These are phyloP conservation scores for Oxystoma pomonae DNA, from an alignment of 2,888 invertebrate genomes.

Conservation along the genomic window DNA sequence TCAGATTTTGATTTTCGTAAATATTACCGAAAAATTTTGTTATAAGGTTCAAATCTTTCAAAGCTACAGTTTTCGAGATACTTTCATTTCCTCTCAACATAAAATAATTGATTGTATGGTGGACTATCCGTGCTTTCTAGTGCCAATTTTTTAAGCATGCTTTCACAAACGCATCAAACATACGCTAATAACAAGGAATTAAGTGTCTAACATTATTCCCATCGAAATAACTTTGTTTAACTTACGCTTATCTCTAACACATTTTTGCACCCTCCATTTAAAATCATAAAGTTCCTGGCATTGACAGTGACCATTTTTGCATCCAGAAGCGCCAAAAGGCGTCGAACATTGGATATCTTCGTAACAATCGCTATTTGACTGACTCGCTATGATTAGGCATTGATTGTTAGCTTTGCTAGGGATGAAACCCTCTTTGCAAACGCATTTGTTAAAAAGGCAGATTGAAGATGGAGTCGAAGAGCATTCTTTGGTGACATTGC, in stretches of 20 bases:
- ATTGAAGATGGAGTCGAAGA: constrained; percentile 25
- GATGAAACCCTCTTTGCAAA: constrained; percentile 32
- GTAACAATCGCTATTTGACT: constrained; percentile 29
- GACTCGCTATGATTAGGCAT: constrained; percentile 34
- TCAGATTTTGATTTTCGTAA: too few relatives aligned
- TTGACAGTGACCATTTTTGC: constrained; percentile 32
- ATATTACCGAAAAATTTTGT: too few relatives aligned
- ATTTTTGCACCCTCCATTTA: constrained; percentile 29
- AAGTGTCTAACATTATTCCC: too few relatives aligned
- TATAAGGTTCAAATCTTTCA: too few relatives aligned
- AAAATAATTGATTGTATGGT: too few relatives aligned
- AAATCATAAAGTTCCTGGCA: constrained; percentile 36
- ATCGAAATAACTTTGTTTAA: too few relatives aligned
- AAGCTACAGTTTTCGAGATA: too few relatives aligned
- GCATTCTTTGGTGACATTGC: constrained; percentile 33
- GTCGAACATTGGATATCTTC: constrained; percentile 35
- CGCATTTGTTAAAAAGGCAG: constrained; percentile 32
- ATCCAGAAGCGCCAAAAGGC: constrained; percentile 30
- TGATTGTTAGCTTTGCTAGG: constrained; percentile 16
- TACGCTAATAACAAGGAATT: too few relatives aligned
- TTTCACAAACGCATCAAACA: too few relatives aligned
- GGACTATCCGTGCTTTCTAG: too few relatives aligned
- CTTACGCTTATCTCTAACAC: constrained; percentile 36
- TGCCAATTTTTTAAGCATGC: too few relatives aligned
- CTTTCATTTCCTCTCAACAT: too few relatives aligned